These are phyloP conservation scores for Gryon sp. DNA, from an alignment of 1,140 invertebrate species.

Conservation along the genomic window DNA sequence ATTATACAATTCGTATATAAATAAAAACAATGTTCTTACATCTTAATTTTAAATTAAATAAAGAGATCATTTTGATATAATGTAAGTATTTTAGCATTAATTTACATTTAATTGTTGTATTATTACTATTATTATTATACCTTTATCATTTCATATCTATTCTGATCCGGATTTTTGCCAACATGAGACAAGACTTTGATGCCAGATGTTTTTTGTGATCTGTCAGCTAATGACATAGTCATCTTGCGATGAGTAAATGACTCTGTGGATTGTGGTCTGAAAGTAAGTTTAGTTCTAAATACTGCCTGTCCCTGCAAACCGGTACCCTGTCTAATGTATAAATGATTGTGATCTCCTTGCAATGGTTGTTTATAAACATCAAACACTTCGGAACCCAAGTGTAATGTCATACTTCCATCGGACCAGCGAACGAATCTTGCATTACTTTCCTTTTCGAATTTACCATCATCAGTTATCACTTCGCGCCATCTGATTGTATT, in stretches of 20 bases:
- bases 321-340: slow-evolving; percentile 96
- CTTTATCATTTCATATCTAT: slow-evolving; percentile 94
- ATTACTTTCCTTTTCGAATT: slow-evolving; percentile 94
- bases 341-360: slow-evolving; percentile 86
- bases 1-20: background rate
- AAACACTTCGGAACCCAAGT: slow-evolving; percentile 98
- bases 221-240: slow-evolving; percentile 97
- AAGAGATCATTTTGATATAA: too few species aligned
- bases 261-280: slow-evolving; percentile 98
- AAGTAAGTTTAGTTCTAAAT: slow-evolving; percentile 97
- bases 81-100: too few species aligned
- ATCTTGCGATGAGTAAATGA: slow-evolving; percentile 99
- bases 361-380: slow-evolving; percentile 97
- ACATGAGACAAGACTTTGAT: slow-evolving; percentile 98
- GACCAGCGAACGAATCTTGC: slow-evolving; percentile 98
- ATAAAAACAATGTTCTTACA: too few species aligned
- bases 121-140: too few species aligned
- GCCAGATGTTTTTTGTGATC: slow-evolving; percentile 97
- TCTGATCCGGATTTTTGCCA: slow-evolving; percentile 95
- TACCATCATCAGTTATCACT: slow-evolving; percentile 89
- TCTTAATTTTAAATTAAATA: too few species aligned
- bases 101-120: too few species aligned
- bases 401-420: slow-evolving; percentile 98
- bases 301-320: slow-evolving; percentile 98
- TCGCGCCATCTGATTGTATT: slow-evolving; percentile 98